These are phyloP conservation scores for Drosophila willistoni DNA, from an alignment of 1,140 invertebrate species.

Conservation along the genomic window DNA sequence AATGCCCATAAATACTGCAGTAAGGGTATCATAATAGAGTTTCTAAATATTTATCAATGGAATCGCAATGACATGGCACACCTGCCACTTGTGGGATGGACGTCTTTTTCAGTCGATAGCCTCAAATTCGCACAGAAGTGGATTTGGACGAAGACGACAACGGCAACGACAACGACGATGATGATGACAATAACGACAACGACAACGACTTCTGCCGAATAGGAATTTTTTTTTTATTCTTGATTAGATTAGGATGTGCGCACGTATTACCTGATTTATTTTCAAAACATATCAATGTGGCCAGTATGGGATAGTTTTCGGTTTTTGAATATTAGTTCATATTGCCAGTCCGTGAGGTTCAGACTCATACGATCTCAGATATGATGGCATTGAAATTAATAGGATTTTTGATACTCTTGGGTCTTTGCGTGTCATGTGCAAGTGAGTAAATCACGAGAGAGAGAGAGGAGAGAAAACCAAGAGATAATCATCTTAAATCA, in stretches of 20 bases:
- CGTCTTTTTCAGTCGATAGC: not conserved
- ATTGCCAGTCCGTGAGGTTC: conserved; percentile 38
- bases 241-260: conserved; percentile 56
- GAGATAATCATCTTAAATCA: too few relatives aligned
- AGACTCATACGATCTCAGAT: conserved; percentile 4
- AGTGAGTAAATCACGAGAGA: not conserved
- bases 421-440: not conserved
- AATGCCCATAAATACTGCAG: not conserved
- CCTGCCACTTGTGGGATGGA: conserved; percentile 5
- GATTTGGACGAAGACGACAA: not conserved
- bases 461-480: not conserved
- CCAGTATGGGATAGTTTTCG: not conserved
- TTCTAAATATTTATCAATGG: conserved; percentile 4
- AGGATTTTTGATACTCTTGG: conserved; percentile 9
- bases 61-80: conserved; percentile 18
- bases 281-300: conserved; percentile 6
- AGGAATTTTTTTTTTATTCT: not conserved
- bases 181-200: not conserved
- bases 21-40: not conserved
- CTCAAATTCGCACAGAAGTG: conserved; percentile 1
- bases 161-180: not conserved
- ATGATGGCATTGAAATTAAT: not conserved
- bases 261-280: conserved; percentile 40
- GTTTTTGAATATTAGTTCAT: conserved; percentile 28
- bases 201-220: conserved; percentile 4